Percentiles rank a stretch among this genome's conserved stretches.
Evolutionary conservation across 2,113 vertebrate genomes (phyloP).

Genomic region (Turnix velox): DNA sequence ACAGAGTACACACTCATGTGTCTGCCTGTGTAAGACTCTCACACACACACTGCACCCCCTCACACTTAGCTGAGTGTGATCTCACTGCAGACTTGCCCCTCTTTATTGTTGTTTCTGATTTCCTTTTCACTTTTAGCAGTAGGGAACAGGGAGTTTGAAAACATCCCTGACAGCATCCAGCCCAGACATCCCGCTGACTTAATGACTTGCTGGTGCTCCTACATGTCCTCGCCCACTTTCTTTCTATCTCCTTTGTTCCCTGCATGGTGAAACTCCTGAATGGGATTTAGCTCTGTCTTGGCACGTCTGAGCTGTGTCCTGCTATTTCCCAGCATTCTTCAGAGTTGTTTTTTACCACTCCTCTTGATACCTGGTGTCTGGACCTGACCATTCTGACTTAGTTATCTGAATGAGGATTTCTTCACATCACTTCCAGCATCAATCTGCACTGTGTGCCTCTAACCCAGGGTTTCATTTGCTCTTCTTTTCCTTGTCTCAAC

Average conservation of each 20-base stretch:
- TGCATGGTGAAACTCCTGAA: not conserved
- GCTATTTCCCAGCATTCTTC: not conserved
- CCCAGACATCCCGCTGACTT: rapidly evolving
- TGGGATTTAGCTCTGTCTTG: not conserved
- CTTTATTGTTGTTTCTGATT: not conserved
- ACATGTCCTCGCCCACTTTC: not conserved
- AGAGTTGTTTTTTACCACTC: not conserved
- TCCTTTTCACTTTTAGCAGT: not conserved
- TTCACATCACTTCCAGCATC: rapidly evolving
- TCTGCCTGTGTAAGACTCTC: rapidly evolving
- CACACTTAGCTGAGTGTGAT: rapidly evolving
- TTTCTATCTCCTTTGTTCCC: not conserved
- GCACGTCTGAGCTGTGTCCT: not conserved
- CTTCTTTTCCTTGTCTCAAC: not conserved
- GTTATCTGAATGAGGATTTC: not conserved
- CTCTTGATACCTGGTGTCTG: rapidly evolving
- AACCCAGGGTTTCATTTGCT: not conserved
- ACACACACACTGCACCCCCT: rapidly evolving
- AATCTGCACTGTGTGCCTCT: not conserved
- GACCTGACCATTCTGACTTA: not conserved
- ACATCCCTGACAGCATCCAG: not conserved
- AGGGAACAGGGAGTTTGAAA: not conserved
- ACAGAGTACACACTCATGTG: rapidly evolving
- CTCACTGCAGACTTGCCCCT: not conserved
- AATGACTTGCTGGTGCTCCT: not conserved